A percentile compares a stretch with the other conserved stretches of the same genome.
phyloP scores from a whole-genome alignment of 2,888 invertebrate species.

The Pyrrhia umbra region DNA sequence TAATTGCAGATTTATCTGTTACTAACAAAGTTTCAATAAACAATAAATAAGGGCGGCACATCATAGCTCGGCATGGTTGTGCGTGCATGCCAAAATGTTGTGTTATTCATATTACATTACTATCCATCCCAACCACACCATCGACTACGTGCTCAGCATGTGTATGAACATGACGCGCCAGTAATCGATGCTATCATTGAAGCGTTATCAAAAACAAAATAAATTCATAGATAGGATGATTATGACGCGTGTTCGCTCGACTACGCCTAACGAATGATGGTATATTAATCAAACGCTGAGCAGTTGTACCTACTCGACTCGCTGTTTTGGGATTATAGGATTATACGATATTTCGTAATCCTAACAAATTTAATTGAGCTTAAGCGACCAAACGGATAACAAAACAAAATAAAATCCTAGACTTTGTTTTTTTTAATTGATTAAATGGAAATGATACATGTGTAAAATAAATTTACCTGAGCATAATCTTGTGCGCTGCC shows the following conservation, averaged over 20 bases:
- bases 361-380: not conserved
- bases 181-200: slow-evolving; percentile 7
- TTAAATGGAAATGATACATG: not conserved
- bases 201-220: slow-evolving; percentile 16
- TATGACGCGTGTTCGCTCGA: slow-evolving; percentile 7
- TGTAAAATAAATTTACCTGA: slow-evolving; percentile 8
- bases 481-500: slow-evolving; percentile 77
- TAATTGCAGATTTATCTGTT: too few relatives aligned
- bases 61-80: not conserved
- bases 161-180: not conserved
- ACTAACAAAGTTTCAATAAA: too few relatives aligned
- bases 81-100: too few relatives aligned
- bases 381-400: not conserved
- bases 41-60: not conserved
- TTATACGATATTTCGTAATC: not conserved
- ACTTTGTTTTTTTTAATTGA: too few relatives aligned
- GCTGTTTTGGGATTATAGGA: too few relatives aligned
- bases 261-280: not conserved
- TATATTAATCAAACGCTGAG: not conserved
- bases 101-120: not conserved
- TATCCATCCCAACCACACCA: not conserved
- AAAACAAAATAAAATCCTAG: not conserved
- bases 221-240: slow-evolving; percentile 19
- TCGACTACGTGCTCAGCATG: slow-evolving; percentile 2
- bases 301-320: not conserved